Evolutionary conservation across 30 jellyfish, hydroid and myxozoan species (phyloP).

Genomic region (Hydractinia symbiolongicarpus): DNA sequence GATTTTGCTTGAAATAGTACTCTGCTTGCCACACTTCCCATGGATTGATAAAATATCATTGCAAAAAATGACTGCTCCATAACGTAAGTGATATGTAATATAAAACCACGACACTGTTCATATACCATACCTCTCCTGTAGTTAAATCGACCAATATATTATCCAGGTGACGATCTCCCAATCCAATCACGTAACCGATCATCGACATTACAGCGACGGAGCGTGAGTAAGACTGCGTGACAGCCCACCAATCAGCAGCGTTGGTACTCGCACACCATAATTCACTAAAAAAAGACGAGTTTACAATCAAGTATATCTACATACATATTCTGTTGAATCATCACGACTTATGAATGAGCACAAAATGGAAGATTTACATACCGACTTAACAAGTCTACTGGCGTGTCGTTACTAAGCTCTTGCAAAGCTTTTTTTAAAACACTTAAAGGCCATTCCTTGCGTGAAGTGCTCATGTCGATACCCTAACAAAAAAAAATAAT

Average conservation of each 20-base stretch:
- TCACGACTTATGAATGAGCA: neutral
- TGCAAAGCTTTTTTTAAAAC: constrained; percentile 53
- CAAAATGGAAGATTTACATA: neutral
- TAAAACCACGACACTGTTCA: neutral
- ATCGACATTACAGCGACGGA: constrained; percentile 97
- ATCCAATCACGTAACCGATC: constrained; percentile 93
- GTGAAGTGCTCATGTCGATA: constrained; percentile 44
- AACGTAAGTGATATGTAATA: neutral
- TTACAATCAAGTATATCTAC: neutral
- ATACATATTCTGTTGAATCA: neutral
- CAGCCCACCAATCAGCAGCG: constrained; percentile 96
- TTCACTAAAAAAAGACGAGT: constrained; percentile 48
- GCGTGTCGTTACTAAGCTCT: constrained; percentile 79
- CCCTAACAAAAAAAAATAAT: constrained; percentile 48
- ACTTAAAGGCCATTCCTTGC: constrained; percentile 94
- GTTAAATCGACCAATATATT: constrained; percentile 87
- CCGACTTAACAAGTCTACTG: constrained; percentile 84
- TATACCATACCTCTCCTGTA: constrained; percentile 75
- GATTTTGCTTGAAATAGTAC: too few relatives aligned
- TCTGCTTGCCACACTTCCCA: too few relatives aligned
- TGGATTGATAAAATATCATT: too few relatives aligned
- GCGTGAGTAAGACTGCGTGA: constrained; percentile 78
- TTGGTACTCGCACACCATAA: constrained; percentile 92
- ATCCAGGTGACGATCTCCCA: constrained; percentile 98
- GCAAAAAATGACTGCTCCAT: neutral